phyloP scores from a whole-genome alignment of 2,888 invertebrate species.

The Agriotes lineatus region DNA sequence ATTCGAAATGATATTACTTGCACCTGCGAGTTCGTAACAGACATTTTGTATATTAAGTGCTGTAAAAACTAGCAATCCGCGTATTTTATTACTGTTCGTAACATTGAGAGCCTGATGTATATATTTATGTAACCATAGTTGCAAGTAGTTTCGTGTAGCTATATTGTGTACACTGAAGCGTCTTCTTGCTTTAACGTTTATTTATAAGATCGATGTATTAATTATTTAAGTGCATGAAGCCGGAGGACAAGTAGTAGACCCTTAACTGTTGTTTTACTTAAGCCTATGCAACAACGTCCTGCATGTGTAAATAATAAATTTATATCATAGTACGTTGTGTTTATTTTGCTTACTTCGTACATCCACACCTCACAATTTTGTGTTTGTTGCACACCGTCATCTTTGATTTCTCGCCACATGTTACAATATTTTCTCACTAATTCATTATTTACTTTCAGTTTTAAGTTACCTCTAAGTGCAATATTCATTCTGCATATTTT shows the following conservation, averaged over 20 bases:
- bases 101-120: constrained; percentile 13
- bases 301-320: constrained; percentile 30
- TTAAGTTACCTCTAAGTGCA: constrained; percentile 67
- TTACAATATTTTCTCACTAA: constrained; percentile 58
- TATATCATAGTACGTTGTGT: constrained; percentile 14
- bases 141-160: constrained; percentile 9
- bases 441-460: constrained; percentile 66
- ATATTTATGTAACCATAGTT: constrained; percentile 13
- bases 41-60: too few species aligned
- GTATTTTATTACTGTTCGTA: neutral
- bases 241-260: neutral
- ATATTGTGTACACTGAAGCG: neutral
- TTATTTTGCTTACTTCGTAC: constrained; percentile 1
- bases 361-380: neutral
- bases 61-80: neutral
- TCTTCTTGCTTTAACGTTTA: neutral
- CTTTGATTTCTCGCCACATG: constrained; percentile 27
- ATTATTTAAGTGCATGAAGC: neutral
- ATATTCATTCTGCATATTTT: constrained; percentile 51
- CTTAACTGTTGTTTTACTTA: constrained; percentile 13
- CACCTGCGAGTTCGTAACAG: too few species aligned
- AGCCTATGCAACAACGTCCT: constrained; percentile 1
- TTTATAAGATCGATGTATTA: neutral
- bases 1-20: too few species aligned
- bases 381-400: neutral